phyloP scores from a whole-genome alignment of 1,140 invertebrate genomes.

The Diorhabda sublineata region DNA sequence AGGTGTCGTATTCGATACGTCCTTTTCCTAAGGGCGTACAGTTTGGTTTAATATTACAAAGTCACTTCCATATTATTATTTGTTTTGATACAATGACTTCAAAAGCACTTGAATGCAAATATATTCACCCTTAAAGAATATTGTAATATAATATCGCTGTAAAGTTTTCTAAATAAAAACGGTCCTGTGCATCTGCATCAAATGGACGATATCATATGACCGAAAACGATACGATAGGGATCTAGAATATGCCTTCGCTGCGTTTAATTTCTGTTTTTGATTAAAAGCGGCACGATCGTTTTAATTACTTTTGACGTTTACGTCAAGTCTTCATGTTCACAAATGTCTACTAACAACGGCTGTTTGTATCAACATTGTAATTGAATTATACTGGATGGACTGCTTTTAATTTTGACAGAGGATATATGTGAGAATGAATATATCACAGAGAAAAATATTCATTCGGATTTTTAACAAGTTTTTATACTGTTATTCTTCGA shows the following conservation, averaged over 20 bases:
- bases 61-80: too few species aligned
- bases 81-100: too few species aligned
- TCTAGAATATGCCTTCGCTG: conserved; percentile 1
- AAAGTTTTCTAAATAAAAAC: neutral
- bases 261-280: conserved; percentile 3
- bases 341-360: neutral
- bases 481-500: too few species aligned
- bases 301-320: neutral
- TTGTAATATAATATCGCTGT: neutral
- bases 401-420: neutral
- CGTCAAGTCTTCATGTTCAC: conserved; percentile 1
- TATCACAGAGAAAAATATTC: too few species aligned
- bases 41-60: too few species aligned
- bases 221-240: conserved; percentile 2
- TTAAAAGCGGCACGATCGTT: neutral
- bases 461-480: too few species aligned
- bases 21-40: too few species aligned
- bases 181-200: neutral
- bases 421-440: too few species aligned
- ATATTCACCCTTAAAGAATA: neutral
- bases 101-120: neutral
- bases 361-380: conserved; percentile 2
- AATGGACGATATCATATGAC: conserved; percentile 2
- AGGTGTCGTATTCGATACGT: too few species aligned
- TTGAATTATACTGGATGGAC: neutral